Evolutionary conservation across 2,113 vertebrate species (phyloP).

Genomic region (Theristicus caerulescens): DNA sequence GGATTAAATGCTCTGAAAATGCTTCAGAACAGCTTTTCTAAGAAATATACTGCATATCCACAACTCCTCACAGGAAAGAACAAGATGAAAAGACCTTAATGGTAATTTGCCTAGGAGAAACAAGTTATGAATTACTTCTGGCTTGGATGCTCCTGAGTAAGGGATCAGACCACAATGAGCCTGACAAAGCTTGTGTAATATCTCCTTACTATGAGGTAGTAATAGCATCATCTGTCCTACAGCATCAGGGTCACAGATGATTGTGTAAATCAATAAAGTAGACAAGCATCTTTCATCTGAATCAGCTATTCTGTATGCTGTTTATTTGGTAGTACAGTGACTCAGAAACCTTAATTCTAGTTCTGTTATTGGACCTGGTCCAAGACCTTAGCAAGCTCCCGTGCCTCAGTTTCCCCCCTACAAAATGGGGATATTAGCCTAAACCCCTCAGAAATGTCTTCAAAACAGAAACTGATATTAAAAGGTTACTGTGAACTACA

Average conservation of each 20-base stretch:
- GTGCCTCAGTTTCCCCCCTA: neutral
- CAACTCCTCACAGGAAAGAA: neutral
- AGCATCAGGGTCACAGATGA: constrained; percentile 22
- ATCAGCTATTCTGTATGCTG: neutral
- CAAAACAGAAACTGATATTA: neutral
- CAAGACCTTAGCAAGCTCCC: neutral
- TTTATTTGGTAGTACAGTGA: neutral
- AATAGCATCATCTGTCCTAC: constrained; percentile 24
- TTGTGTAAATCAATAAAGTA: constrained; percentile 20
- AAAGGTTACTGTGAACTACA: neutral
- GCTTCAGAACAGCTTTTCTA: neutral
- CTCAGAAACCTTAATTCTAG: neutral
- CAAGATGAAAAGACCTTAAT: neutral
- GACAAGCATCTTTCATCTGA: constrained; percentile 21
- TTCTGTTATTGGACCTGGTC: neutral
- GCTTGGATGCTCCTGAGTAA: neutral
- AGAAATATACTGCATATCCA: neutral
- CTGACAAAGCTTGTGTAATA: constrained; percentile 30
- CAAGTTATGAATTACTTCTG: constrained; percentile 9
- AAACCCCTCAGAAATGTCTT: neutral
- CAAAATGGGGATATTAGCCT: neutral
- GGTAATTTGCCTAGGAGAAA: neutral
- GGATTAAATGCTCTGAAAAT: neutral
- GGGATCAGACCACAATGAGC: neutral
- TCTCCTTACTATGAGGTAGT: neutral